Evolutionary conservation across 2,797 vertebrate genomes (phyloP).

Genomic region (Amblyopsis hoosieri): DNA sequence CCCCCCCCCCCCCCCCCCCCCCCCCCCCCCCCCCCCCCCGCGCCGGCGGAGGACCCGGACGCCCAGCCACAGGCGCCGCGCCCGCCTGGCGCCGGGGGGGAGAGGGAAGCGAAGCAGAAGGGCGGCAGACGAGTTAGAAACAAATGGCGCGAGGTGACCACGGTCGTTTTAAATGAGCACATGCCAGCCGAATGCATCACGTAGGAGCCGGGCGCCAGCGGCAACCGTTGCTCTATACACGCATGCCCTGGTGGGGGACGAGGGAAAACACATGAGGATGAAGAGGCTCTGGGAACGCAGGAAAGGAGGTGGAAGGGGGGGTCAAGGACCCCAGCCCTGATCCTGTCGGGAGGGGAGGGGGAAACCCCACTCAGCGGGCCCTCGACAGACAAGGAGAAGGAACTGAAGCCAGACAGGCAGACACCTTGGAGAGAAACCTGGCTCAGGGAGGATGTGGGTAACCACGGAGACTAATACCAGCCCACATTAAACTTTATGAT

Average conservation of each 20-base stretch:
- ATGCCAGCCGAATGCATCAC: too few species aligned
- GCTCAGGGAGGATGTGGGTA: slow-evolving; percentile 17
- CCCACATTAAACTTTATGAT: slow-evolving; percentile 16
- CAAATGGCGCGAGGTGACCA: slow-evolving; percentile 2
- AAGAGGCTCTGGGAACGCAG: slow-evolving; percentile 28
- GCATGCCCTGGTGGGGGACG: slow-evolving; percentile 13
- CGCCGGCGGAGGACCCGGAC: too few species aligned
- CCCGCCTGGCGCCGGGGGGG: too few species aligned
- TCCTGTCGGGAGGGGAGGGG: slow-evolving; percentile 43
- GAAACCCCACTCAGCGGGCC: slow-evolving; percentile 37
- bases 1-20: too few species aligned
- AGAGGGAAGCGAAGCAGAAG: background rate
- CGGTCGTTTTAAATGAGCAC: slow-evolving; percentile 16
- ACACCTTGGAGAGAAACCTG: slow-evolving; percentile 28
- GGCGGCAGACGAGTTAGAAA: slow-evolving; percentile 13
- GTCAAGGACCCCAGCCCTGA: slow-evolving; percentile 14
- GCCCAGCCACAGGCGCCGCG: too few species aligned
- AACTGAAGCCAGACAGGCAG: slow-evolving; percentile 21
- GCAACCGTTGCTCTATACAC: slow-evolving; percentile 28
- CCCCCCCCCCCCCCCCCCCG: too few species aligned
- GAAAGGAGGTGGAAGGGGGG: slow-evolving; percentile 7
- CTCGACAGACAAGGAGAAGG: slow-evolving; percentile 31
- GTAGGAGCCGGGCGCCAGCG: slow-evolving; percentile 29
- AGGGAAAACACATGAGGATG: slow-evolving; percentile 11
- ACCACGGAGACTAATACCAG: background rate